Evolutionary conservation across 23 tunicate species (phyloP), one percentile per base, ranked within the genome.

Genomic region (Trididemnum miniatum): DNA sequence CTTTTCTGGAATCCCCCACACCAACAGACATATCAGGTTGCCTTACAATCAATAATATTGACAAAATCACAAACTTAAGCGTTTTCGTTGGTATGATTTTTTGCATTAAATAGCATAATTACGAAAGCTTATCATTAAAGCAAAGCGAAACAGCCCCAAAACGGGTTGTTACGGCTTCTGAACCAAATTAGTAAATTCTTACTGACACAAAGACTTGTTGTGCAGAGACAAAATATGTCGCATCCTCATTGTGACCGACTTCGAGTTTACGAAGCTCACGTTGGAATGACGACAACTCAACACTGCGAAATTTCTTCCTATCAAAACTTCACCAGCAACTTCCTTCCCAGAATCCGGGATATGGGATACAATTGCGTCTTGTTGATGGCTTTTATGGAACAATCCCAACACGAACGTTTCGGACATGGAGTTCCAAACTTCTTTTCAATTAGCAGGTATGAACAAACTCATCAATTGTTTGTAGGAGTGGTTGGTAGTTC

Each of bases 311-410:
- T 88, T 33, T 57, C 89, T 1, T 75, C 88, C 20, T 89, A 89
- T 80, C 74, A 77, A 22, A 49, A 94, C 35, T 94, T 94, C 44
- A 94, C 90, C 1, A 50, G 75, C 23, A 65, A 89, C 24, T 54
- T 85, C 23, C 80, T 94, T 28, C 95, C 98, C 20, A 72, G 88
- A 50, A 94, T 94, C 65, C 89, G 89, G 25, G 83, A 94, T 28
- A 71, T 84, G 35, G 98, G 98, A 20, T 94, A 94, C 85, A 94
- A 89, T 59, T 86, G 85, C 64, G 88, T 94, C 23, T 87, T 92
- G 72, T 65, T 94, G 24, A 94, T 85, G 91, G 95, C 95, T 15
- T 26, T 85, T 9, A 77, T 79, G 86, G 98, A 94, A 63, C 90
- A 90, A 66, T 63, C 91, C 30, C 83, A 85, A 35, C 1, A 71